Percentiles rank a stretch among this genome's conserved stretches.
phyloP scores from a whole-genome alignment of 2,113 vertebrate species.

The Cisticola juncidis region DNA sequence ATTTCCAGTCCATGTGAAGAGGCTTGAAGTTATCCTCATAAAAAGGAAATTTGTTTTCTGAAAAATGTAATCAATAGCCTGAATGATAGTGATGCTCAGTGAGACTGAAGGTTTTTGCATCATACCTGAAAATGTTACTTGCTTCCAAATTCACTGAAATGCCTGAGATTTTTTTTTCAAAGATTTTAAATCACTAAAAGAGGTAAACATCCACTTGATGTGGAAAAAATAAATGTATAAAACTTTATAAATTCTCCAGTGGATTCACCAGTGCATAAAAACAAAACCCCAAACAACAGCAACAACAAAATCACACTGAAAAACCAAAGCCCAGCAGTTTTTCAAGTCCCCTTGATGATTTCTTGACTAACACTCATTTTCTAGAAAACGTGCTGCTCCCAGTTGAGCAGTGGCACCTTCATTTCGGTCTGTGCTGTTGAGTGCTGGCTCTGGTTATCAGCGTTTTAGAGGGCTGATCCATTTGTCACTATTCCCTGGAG shows the following conservation, averaged over 20 bases:
- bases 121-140: not conserved
- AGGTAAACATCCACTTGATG: not conserved
- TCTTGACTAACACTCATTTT: not conserved
- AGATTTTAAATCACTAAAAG: not conserved
- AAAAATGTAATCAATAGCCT: not conserved
- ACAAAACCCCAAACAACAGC: not conserved
- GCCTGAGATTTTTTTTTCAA: not conserved
- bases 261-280: not conserved
- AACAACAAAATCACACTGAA: not conserved
- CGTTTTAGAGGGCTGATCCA: rapidly evolving
- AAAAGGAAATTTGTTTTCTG: not conserved
- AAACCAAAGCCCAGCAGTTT: not conserved
- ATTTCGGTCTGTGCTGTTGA: not conserved
- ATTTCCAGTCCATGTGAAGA: not conserved
- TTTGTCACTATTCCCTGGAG: not conserved
- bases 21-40: not conserved
- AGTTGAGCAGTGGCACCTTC: not conserved
- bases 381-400: not conserved
- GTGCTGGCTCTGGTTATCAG: not conserved
- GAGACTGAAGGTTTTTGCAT: not conserved
- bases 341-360: not conserved
- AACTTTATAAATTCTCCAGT: not conserved
- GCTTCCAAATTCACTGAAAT: not conserved
- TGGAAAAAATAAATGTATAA: not conserved
- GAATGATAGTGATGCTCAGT: not conserved